Evolutionary conservation across 2,797 vertebrate genomes (phyloP), one percentile per base, ranked within the genome.

Genomic region (Ptychobarbus kaznakovi): DNA sequence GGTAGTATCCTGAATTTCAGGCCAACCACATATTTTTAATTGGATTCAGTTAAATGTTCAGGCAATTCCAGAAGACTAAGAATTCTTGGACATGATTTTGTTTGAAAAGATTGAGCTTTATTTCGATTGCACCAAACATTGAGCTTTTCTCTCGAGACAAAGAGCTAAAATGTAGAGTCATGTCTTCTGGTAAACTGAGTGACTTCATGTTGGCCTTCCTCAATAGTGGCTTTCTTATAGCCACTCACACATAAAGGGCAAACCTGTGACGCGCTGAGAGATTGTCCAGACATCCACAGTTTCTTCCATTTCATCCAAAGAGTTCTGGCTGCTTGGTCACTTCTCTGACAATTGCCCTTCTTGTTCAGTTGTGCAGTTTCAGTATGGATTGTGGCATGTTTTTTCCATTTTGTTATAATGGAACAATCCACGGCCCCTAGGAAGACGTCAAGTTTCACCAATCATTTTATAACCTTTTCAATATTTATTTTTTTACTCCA

Each of bases 321-420:
- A 84, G 49, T 22, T 78, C 82, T 78, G 65, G 75, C 40, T 77
- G 51, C 83, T 69, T 46, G 63, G 63, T 58, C 83, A 84, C 38
- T 78, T 78, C 38, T 70, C 74, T 58, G 83, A 84, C 83, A 84
- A 84, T 79, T n/a, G 40, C 25, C 51, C 75, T 79, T 84, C 75
- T 84, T 84, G 75, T 84, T 84, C 40, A 56, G 38, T 84, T 58
- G 65, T 84, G 76, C 25, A 32, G 63, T 70, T 84, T 69, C 51
- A 35, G n/a, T 53, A 46, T 68, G 82, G 20, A 20, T 44, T 49
- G 5, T 82, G 56, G 20, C 40, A 13, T 73, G 25, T 56, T 46
- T 82, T 66, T 77, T 84, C 46, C 38, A 69, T 61, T 61, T 32
- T 28, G n/a, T 44, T 72, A 42, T 9, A 79, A 84, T 84, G 49